Evolutionary conservation across 2,888 invertebrate species (phyloP), one percentile per base, ranked within the genome.

Genomic region (Spilosoma lubricipeda): DNA sequence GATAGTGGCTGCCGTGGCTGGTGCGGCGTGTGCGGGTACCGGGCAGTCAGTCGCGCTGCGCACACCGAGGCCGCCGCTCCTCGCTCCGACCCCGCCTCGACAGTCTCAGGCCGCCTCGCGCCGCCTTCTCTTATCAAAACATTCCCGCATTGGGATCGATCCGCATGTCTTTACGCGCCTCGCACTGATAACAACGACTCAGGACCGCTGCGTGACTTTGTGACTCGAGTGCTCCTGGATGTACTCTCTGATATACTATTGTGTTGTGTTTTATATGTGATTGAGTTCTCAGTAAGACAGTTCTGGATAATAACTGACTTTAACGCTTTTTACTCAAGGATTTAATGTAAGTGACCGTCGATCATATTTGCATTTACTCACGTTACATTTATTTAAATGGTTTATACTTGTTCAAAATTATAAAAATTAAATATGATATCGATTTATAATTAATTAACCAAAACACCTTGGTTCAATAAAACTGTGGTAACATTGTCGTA

Each of bases 121-220:
- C 70, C 70, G 84, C 89, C 90, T 91, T 84, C 90, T 90, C 91
- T 91, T 92, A 93, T 92, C 94, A 93, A 90, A 92, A 90, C 91
- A 90, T 85, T 90, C 90, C 90, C 91, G 91, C 91, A 89, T 89
- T 89, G 89, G 90, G 89, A 95, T 95, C 95, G 95, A 95, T 95
- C 93, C 91, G 92, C 90, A 90, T 90, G 90, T 92, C 90, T 90
- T 87, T 87, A 87, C 89, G 88, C 88, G 88, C 86, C 80, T 83
- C 87, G 80, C 83, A 82, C 87, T 92, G 91, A 92, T 92, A 92
- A 91, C 91, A 88, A 81, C 81, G 85, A 82, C 83, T 86, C 84
- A 82, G 86, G 82, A 85, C 88, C 89, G 87, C 83, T 86, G 79
- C 88, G 91, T 93, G 92, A 92, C 91, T 90, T 88, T 91, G 92